These are phyloP conservation scores for Drosophila mimica DNA, from an alignment of 2,888 invertebrate genomes.

Conservation along the genomic window DNA sequence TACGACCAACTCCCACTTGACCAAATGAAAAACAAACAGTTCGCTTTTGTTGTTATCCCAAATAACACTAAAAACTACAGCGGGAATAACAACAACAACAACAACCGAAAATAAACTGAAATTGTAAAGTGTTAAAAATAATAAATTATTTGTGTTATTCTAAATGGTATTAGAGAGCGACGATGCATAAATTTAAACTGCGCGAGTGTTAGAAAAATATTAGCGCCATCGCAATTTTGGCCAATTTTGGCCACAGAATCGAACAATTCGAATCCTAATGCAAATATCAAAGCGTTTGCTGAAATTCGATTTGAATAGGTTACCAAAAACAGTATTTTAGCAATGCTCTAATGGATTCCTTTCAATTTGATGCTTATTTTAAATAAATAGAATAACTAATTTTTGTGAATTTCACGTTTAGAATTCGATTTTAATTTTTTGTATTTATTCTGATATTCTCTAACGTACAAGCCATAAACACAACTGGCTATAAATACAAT, in stretches of 20 bases:
- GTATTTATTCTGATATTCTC: constrained; percentile 5
- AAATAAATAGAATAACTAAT: neutral
- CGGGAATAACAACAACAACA: constrained; percentile 38
- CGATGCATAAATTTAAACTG: constrained; percentile 72
- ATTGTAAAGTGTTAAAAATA: constrained; percentile 81
- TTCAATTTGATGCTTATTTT: neutral
- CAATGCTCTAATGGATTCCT: neutral
- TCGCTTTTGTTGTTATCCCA: constrained; percentile 66
- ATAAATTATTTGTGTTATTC: constrained; percentile 80
- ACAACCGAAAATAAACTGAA: constrained; percentile 55
- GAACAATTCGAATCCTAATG: constrained; percentile 33
- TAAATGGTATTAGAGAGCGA: constrained; percentile 76
- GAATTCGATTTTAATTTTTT: neutral
- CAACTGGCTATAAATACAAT: neutral
- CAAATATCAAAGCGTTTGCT: constrained; percentile 10
- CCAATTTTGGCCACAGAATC: constrained; percentile 30
- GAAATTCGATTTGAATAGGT: neutral
- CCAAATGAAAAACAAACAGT: constrained; percentile 78
- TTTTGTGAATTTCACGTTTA: neutral
- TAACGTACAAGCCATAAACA: constrained; percentile 23
- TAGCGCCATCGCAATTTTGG: constrained; percentile 8
- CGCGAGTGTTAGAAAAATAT: constrained; percentile 69
- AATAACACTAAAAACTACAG: constrained; percentile 60
- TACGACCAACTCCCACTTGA: constrained; percentile 22
- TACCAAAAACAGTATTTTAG: neutral